These are phyloP conservation scores for Porites evermanni DNA, from an alignment of 92 coral and sea anemone genomes.

Conservation along the genomic window DNA sequence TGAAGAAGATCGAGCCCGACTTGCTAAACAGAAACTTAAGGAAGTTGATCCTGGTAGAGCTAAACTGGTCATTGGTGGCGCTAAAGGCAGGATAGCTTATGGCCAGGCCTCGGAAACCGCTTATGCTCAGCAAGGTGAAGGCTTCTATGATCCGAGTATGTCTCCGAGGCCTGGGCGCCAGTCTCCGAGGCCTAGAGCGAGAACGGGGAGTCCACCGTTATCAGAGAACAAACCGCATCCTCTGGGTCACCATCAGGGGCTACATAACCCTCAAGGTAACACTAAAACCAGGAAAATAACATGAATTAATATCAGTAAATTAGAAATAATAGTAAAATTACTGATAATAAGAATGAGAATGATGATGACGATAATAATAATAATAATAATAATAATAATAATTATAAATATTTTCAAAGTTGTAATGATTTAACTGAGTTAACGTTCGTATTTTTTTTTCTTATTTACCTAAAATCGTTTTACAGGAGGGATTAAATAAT, in stretches of 20 bases:
- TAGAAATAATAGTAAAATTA: too few relatives aligned
- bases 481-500: too few relatives aligned
- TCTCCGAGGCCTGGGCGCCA: constrained; percentile 88
- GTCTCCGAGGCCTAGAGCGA: constrained; percentile 66
- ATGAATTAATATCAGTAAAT: too few relatives aligned
- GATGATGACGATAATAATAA: too few relatives aligned
- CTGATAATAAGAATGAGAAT: too few relatives aligned
- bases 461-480: too few relatives aligned
- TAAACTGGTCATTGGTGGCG: constrained; percentile 84
- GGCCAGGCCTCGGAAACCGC: constrained; percentile 89
- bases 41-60: constrained; percentile 77
- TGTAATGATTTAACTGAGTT: too few relatives aligned
- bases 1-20: constrained; percentile 82
- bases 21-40: constrained; percentile 73
- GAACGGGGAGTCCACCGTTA: constrained; percentile 63
- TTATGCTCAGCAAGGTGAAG: constrained; percentile 45
- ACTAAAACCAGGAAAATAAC: neutral
- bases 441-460: too few relatives aligned
- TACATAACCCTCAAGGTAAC: constrained; percentile 50
- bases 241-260: constrained; percentile 56
- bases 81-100: constrained; percentile 86
- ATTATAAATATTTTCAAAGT: too few relatives aligned
- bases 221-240: constrained; percentile 64
- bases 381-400: too few relatives aligned
- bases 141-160: constrained; percentile 73